Evolutionary conservation across 2,888 invertebrate genomes (phyloP), one percentile per base, ranked within the genome.

Genomic region (Nasonovia ribisnigri): DNA sequence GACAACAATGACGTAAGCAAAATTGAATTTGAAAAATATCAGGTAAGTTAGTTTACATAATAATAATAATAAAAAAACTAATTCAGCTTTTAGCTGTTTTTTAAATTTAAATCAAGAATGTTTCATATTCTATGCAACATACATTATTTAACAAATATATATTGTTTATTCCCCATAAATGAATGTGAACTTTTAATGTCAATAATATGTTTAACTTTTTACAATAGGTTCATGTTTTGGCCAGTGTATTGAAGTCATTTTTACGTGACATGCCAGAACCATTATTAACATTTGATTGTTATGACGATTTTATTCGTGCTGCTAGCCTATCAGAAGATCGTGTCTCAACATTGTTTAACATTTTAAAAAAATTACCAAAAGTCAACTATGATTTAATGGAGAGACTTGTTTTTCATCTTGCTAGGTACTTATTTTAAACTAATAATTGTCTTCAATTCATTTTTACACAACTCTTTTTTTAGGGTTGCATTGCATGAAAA

Each of bases 251-350:
- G 94, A 99, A 99, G 96, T 96, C 97, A 95, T 98, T 98, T 96
- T 97, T 99, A 96, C 97, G 99, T 84, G 99, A 99, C 95, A 97
- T 99, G 97, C 98, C 98, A 36, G 99, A 99, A 96, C 99, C 99
- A 43, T 96, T 99, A 95, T 96, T 99, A 95, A 98, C 99, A 92
- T 99, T 98, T 96, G 99, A 99, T 95, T 97, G 98, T 95, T 99
- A 99, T 96, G 99, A 99, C 96, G 99, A 99, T 96, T 98, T 99
- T 96, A 97, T 99, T 94, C 97, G 98, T 95, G 98, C 98, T 87
- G 97, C 98, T 8, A 98, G 98, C 96, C 97, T 98, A 95, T 97
- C 97, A 26, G 98, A 98, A 96, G 99, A 99, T 95, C 96, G 98
- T 94, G 97, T 98, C 24, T 97, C 98, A 84, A 98, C 98, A 67